Evolutionary conservation across 1,140 invertebrate genomes (phyloP).

Genomic region (Limonius californicus): DNA sequence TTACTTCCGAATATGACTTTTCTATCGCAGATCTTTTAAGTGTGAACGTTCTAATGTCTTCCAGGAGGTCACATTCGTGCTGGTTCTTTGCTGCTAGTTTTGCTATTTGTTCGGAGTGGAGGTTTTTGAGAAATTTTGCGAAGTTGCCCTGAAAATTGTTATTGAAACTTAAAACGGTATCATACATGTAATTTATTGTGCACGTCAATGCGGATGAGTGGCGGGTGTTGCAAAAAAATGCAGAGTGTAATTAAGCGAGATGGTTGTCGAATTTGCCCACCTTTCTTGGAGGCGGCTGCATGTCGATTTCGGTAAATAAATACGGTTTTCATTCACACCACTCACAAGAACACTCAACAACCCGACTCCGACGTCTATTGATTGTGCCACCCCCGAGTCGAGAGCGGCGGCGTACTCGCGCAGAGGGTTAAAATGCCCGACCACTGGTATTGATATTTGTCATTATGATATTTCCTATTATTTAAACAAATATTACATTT

Average conservation of each 20-base stretch:
- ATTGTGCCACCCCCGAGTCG: slow-evolving; percentile 39
- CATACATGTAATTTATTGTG: no score
- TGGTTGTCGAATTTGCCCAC: slow-evolving; percentile 47
- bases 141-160: slow-evolving; percentile 71
- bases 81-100: slow-evolving; percentile 93
- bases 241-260: background rate
- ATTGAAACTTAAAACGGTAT: slow-evolving; percentile 3
- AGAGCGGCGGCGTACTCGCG: slow-evolving; percentile 27
- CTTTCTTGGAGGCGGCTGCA: slow-evolving; percentile 75
- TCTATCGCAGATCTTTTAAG: slow-evolving; percentile 89
- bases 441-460: slow-evolving; percentile 5
- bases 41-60: slow-evolving; percentile 90
- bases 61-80: slow-evolving; percentile 91
- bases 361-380: slow-evolving; percentile 35
- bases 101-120: slow-evolving; percentile 87
- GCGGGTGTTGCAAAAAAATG: no score
- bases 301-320: slow-evolving; percentile 44
- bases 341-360: slow-evolving; percentile 33
- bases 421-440: background rate
- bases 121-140: slow-evolving; percentile 84
- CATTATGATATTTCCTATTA: no score
- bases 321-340: slow-evolving; percentile 39
- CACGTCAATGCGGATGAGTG: no score
- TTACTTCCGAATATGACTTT: slow-evolving; percentile 92
- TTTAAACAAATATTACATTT: no score